phyloP scores from a whole-genome alignment of 2,113 vertebrate species.

The Lycaon pictus region DNA sequence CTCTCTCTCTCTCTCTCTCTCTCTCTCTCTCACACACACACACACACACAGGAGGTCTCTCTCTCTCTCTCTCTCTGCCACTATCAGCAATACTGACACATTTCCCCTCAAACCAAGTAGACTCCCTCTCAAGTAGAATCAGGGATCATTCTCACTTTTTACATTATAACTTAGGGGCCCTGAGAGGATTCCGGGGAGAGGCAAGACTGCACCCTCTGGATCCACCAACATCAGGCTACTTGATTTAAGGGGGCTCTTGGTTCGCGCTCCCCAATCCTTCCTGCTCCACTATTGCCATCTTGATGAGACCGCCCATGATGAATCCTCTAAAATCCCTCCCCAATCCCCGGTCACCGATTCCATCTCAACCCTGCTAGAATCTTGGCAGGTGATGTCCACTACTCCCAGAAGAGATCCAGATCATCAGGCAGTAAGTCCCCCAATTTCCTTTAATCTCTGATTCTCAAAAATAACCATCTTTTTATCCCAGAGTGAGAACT shows the following conservation, averaged over 20 bases:
- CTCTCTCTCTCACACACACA: not conserved
- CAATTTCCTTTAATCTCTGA: slow-evolving; percentile 65
- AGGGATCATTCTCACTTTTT: slow-evolving; percentile 1
- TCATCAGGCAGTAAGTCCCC: not conserved
- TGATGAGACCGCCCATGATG: not conserved
- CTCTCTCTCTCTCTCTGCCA: no score
- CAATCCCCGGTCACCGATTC: slow-evolving; percentile 42
- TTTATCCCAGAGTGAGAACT: slow-evolving; percentile 40
- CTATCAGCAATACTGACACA: not conserved
- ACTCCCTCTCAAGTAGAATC: not conserved
- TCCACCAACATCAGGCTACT: not conserved
- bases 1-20: no score
- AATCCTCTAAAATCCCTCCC: slow-evolving; percentile 39
- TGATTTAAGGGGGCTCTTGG: not conserved
- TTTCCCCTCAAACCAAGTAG: not conserved
- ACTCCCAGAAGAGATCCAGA: slow-evolving; percentile 37
- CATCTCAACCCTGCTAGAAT: not conserved
- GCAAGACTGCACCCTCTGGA: not conserved
- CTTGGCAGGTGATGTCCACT: slow-evolving; percentile 41
- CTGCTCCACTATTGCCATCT: not conserved
- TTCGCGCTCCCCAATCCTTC: not conserved
- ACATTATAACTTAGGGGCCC: not conserved
- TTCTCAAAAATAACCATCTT: slow-evolving; percentile 62
- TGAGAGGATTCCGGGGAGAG: not conserved
- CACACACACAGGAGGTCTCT: not conserved